Evolutionary conservation across 2,888 invertebrate species (phyloP).

Genomic region (Heteromurus nitidus): DNA sequence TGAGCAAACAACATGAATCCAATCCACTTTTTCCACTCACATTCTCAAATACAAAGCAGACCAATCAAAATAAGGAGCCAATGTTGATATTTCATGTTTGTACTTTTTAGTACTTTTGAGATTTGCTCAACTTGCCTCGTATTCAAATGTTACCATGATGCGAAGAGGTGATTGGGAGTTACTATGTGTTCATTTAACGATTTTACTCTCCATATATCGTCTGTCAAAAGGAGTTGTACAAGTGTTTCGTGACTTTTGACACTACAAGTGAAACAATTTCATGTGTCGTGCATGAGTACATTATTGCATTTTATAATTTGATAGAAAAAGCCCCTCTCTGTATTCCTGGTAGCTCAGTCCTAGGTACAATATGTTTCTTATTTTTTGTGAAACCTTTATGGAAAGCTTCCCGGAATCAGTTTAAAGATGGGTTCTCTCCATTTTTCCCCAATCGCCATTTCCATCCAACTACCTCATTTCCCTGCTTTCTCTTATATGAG

Average conservation of each 20-base stretch:
- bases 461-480: neutral
- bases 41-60: no score
- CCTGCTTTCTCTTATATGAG: neutral
- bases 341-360: neutral
- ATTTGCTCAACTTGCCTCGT: neutral
- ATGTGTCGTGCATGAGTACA: conserved; percentile 45
- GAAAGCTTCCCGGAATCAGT: conserved; percentile 1
- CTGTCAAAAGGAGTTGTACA: conserved; percentile 45
- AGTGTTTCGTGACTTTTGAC: conserved; percentile 59
- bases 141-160: neutral
- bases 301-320: conserved; percentile 43
- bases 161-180: no score
- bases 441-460: conserved; percentile 8
- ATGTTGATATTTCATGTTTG: conserved; percentile 3
- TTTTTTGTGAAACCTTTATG: conserved; percentile 9
- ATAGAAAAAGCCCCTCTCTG: conserved; percentile 14
- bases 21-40: no score
- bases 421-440: conserved; percentile 14
- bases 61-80: conserved; percentile 13
- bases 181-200: no score
- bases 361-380: conserved; percentile 1
- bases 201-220: no score
- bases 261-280: conserved; percentile 26
- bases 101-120: neutral
- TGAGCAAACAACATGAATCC: no score